Evolutionary conservation across 2,888 invertebrate species (phyloP), one percentile per base, ranked within the genome.

Genomic region (Callimorpha dominula): DNA sequence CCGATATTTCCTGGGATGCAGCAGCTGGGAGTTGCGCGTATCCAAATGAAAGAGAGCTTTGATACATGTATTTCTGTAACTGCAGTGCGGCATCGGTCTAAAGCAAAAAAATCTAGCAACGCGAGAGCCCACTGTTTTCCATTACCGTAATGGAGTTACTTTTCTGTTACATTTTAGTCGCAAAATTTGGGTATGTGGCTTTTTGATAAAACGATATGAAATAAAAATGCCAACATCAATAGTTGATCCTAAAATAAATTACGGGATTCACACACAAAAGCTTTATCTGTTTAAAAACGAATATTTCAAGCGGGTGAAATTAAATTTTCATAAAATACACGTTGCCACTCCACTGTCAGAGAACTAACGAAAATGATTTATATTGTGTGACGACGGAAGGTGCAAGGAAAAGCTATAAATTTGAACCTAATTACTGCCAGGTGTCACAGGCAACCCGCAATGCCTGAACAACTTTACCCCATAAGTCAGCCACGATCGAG

Each of bases 141-240:
- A 94, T 94, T 94, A 94, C 86, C 84, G 85, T 94, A 94, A 94
- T 94, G 93, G 92, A 92, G 91, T 92, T 92, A 92, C 86, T 91
- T 91, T 91, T 88, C 89, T 86, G 89, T 89, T 88, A 91, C 86
- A 89, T 92, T 93, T 91, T 90, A 89, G 89, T 87, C 86, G 87
- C 88, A 87, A 88, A 86, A 87, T 89, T 89, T 88, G 57, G 77
- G 3, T 77, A 68, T 72, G 43, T 64, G 62, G 76, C 69, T 77
- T 86, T 87, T 85, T 79, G 74, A 75, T 75, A 31, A 31, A 31
- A 31, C 31, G 1, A 79, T 60, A 31, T 31, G 31, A 31, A 31
- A 31, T 57, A 20, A 80, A 78, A 80, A 77, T 74, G 73, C 72
- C 68, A 60, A 69, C 49, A 75, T 78, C 75, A 75, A 86, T 85